Conservation (phyloP, 2,888 invertebrate species). For the Amphipoea lucens region DNA sequence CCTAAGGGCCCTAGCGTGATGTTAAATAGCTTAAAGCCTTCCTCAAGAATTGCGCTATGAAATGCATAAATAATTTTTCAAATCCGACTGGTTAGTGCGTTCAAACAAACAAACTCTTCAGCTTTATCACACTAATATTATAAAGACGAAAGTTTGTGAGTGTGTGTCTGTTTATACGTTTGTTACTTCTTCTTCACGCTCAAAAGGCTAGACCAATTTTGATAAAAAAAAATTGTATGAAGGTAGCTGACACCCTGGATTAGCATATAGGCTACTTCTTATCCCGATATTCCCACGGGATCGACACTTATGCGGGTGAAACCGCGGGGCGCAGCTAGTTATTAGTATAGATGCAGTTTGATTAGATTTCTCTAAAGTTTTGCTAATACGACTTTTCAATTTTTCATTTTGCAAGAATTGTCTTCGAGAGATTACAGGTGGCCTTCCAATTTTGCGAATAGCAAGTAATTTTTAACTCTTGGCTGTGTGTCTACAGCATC, state of each 20-base stretch:
- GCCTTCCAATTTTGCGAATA: slow-evolving; percentile 16
- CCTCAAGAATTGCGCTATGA: background rate
- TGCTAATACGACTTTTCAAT: background rate
- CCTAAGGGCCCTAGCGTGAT: background rate
- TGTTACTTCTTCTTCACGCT: too few species aligned
- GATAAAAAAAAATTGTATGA: too few species aligned
- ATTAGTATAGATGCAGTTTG: background rate
- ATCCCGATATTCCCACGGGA: too few species aligned
- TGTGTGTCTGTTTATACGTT: too few species aligned
- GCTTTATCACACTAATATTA: too few species aligned
- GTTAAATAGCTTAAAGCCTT: background rate
- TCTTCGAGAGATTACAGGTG: background rate
- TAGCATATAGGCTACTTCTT: too few species aligned
- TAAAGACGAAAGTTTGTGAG: too few species aligned
- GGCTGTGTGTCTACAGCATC: background rate
- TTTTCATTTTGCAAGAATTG: background rate
- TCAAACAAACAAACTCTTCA: background rate
- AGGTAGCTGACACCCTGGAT: too few species aligned
- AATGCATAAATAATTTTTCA: background rate
- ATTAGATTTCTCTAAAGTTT: slow-evolving; percentile 1
- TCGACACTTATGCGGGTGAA: too few species aligned
- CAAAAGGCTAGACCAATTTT: too few species aligned
- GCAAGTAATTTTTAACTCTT: background rate
- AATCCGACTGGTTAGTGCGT: background rate
- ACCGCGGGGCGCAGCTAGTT: too few species aligned